Evolutionary conservation across 2,888 invertebrate species (phyloP), one percentile per base, ranked within the genome.

Genomic region (Erpobdella octoculata): DNA sequence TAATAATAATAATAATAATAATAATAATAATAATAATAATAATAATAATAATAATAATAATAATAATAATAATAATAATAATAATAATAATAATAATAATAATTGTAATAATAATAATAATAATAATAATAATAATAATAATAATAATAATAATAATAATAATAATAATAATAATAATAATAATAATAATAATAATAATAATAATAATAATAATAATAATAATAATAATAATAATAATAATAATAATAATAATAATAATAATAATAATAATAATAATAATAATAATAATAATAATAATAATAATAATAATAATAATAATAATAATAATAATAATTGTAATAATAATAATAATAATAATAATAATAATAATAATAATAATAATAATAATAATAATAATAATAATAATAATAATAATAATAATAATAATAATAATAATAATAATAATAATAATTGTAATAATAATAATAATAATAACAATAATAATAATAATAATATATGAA

Each of bases 381-480:
- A 31, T 71, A 71, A n/a, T 62, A 71, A 18, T 71, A 71, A n/a
- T 62, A 71, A 31, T 38, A 71, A n/a, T 71, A 71, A 35, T 41
- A 71, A 2, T 71, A 71, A 25, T 71, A 71, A 35, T 62, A 71
- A 21, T 71, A 71, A 5, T 71, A 71, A 25, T 64, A 71, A 25
- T 71, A 71, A 25, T 62, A 71, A 25, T 71, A 71, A 25, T 71
- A 71, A 21, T 71, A 71, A 25, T 71, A 71, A 9, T 71, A 71
- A 25, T 71, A 71, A 28, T 62, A 71, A 25, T 62, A 71, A 25
- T 71, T 64, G 21, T 64, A 71, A 25, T 71, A 71, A n/a, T 70
- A 71, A 25, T 71, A 66, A n/a, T 71, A 66, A 15, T 67, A 71
- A 15, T 48, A 46, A 1, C 21, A 28, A 37, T 37, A 53, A 31